phyloP scores from a whole-genome alignment of 30 jellyfish, hydroid and myxozoan species.

The Turritopsis rubra region DNA sequence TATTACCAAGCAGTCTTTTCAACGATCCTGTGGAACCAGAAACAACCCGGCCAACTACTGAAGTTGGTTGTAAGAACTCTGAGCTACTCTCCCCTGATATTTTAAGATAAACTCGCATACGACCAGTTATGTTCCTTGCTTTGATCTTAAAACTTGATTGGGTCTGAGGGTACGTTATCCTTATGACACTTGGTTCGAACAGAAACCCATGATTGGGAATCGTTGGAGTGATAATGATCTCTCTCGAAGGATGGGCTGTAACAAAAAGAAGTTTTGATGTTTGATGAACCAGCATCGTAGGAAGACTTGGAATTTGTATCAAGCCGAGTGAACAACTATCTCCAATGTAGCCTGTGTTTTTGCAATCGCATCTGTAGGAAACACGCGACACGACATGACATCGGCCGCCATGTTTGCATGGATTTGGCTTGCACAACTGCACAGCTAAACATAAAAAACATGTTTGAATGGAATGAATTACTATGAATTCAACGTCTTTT shows the following conservation, averaged over 20 bases:
- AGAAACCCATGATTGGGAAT: conserved; percentile 10
- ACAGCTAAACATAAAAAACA: conserved; percentile 5
- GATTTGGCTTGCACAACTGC: conserved; percentile 20
- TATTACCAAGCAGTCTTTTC: background rate
- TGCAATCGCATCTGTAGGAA: conserved; percentile 10
- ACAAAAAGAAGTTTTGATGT: background rate
- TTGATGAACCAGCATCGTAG: conserved; percentile 8
- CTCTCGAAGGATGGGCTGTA: conserved; percentile 4
- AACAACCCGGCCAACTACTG: conserved; percentile 2
- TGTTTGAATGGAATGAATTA: background rate
- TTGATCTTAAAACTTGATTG: background rate
- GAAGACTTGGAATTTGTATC: conserved; percentile 23
- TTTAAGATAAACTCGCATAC: conserved; percentile 13
- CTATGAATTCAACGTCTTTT: no score
- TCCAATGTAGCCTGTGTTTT: conserved; percentile 24
- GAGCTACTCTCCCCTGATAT: background rate
- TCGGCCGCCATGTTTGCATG: conserved; percentile 24
- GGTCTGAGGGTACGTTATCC: background rate
- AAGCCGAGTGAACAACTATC: conserved; percentile 7
- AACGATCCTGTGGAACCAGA: background rate
- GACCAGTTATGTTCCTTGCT: background rate
- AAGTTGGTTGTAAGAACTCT: conserved; percentile 13
- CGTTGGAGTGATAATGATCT: conserved; percentile 8
- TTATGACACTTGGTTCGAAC: conserved; percentile 3
- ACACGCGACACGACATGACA: background rate